Conservation (phyloP, 2,113 vertebrate species). For the Pygoscelis antarcticus region DNA sequence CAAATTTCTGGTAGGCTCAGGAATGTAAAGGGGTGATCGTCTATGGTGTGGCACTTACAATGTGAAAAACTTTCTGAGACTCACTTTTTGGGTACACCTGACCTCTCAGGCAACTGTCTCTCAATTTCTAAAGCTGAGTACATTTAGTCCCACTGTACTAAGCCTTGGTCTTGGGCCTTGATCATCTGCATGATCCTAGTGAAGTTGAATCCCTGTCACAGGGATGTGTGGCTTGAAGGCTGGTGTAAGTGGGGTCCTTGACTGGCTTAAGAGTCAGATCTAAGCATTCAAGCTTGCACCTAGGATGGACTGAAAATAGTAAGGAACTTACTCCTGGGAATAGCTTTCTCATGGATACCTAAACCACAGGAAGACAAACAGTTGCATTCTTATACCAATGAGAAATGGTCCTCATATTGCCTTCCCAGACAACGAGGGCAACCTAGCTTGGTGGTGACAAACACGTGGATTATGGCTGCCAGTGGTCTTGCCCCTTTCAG, state of each 20-base stretch:
- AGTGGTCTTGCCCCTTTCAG: background rate
- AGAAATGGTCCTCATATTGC: background rate
- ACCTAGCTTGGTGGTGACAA: background rate
- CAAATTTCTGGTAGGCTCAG: background rate
- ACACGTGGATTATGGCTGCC: background rate
- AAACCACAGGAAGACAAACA: background rate
- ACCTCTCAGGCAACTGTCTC: background rate
- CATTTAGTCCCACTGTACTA: background rate
- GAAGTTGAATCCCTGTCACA: background rate
- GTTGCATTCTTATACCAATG: background rate
- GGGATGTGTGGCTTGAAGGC: background rate
- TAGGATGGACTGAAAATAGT: background rate
- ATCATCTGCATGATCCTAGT: background rate
- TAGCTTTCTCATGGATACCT: background rate
- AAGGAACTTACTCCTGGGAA: background rate
- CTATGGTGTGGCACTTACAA: background rate
- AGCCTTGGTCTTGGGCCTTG: background rate
- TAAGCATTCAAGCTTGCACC: background rate
- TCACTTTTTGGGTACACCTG: background rate
- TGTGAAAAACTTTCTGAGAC: background rate
- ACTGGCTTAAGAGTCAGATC: background rate
- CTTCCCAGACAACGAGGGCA: background rate
- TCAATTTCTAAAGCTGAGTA: background rate
- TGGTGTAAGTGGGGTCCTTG: background rate
- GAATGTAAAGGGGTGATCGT: background rate